A percentile compares a stretch with the other conserved stretches of the same genome.
phyloP scores from a whole-genome alignment of 2,797 vertebrate genomes.

The Ceyx erithaca region DNA sequence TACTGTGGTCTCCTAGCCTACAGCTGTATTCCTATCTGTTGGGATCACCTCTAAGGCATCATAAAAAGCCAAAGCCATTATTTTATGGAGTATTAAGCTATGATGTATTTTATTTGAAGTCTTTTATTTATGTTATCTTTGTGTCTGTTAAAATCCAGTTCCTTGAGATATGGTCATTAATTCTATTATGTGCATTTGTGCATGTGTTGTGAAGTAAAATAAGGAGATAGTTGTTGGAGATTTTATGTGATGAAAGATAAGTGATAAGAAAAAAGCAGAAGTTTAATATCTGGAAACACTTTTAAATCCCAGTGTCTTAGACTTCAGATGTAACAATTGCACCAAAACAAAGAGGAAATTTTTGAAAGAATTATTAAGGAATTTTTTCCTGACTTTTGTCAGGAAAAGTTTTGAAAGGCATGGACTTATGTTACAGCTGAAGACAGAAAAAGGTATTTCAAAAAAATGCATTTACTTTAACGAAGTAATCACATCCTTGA shows the following conservation, averaged over 20 bases:
- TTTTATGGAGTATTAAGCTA: background rate
- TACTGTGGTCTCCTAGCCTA: background rate
- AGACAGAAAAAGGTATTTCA: background rate
- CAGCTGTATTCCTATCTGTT: background rate
- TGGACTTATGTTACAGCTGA: rapidly evolving
- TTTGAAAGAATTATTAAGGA: background rate
- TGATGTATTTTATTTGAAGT: background rate
- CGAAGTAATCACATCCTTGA: background rate
- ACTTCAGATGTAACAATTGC: background rate
- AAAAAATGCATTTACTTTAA: background rate
- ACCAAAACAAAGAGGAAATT: background rate
- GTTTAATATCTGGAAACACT: background rate
- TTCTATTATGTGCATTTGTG: background rate
- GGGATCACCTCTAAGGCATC: background rate
- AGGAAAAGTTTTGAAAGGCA: background rate
- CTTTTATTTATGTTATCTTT: background rate
- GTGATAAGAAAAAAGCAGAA: background rate
- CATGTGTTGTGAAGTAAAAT: background rate
- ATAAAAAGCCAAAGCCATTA: background rate
- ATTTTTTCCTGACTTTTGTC: background rate
- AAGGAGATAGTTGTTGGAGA: background rate
- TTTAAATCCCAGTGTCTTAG: background rate
- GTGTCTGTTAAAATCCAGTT: background rate
- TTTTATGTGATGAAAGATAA: background rate
- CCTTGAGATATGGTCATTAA: background rate